Percentiles rank a stretch among this genome's conserved stretches.
phyloP scores from a whole-genome alignment of 92 coral and sea anemone genomes.

The Paramuricea clavata region DNA sequence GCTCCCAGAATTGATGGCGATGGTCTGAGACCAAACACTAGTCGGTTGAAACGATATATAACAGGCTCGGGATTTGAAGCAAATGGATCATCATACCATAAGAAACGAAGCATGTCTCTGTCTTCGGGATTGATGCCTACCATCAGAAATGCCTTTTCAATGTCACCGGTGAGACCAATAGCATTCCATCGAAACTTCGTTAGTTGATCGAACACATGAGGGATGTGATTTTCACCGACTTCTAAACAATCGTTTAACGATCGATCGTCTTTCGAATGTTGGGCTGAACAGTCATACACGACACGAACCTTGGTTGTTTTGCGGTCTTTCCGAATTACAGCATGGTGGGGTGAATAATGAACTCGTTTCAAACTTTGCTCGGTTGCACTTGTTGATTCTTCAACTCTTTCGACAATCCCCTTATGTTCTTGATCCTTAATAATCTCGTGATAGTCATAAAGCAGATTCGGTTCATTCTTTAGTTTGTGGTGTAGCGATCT shows the following conservation, averaged over 20 bases:
- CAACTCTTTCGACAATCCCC: conserved; percentile 8
- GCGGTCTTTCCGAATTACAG: conserved; percentile 14
- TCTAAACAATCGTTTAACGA: background rate
- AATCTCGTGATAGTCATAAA: background rate
- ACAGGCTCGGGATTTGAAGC: background rate
- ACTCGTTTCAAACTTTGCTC: background rate
- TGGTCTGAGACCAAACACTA: conserved; percentile 9
- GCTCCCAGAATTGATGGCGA: conserved; percentile 25
- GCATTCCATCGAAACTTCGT: conserved; percentile 25
- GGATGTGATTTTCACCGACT: conserved; percentile 58
- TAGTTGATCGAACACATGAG: conserved; percentile 58
- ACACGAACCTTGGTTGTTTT: background rate
- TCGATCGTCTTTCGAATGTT: background rate
- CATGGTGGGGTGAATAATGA: conserved; percentile 51
- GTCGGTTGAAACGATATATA: conserved; percentile 20
- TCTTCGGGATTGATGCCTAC: background rate
- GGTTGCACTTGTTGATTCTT: background rate
- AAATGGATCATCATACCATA: conserved; percentile 32
- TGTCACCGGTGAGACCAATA: background rate
- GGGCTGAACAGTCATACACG: background rate
- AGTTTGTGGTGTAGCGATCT: background rate
- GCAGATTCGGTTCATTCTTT: background rate
- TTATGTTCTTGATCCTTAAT: background rate
- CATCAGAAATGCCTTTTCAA: conserved; percentile 23
- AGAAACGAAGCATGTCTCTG: conserved; percentile 38